Percentiles rank a stretch among this genome's conserved stretches.
Conservation (phyloP, 2,113 vertebrate genomes). For the Hippocampus mohnikei region DNA sequence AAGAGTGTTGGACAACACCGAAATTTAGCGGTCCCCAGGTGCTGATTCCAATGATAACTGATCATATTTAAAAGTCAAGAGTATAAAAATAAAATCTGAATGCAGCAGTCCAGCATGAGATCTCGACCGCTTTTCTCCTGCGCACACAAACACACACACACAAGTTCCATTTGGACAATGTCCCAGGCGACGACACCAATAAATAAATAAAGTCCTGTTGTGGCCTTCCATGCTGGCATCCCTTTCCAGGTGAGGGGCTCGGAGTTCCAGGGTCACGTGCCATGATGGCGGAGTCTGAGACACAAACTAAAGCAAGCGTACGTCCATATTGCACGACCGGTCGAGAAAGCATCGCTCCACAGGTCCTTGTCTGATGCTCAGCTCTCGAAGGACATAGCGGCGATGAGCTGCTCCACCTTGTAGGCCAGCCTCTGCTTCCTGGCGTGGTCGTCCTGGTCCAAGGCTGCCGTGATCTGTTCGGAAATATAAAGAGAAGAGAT, state of each 20-base stretch:
- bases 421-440: conserved; percentile 88
- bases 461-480: conserved; percentile 84
- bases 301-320: conserved; percentile 47
- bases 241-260: conserved; percentile 13
- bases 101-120: conserved; percentile 34
- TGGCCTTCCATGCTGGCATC: conserved; percentile 36
- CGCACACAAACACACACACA: conserved; percentile 11
- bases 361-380: conserved; percentile 69
- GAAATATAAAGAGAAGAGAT: not conserved
- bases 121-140: conserved; percentile 20
- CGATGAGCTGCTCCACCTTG: conserved; percentile 95
- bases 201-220: conserved; percentile 49
- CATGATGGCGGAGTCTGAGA: conserved; percentile 30
- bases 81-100: conserved; percentile 74
- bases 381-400: conserved; percentile 94
- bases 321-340: conserved; percentile 33
- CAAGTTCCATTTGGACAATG: conserved; percentile 38
- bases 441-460: conserved; percentile 94
- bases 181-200: conserved; percentile 30
- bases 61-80: conserved; percentile 56
- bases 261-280: not conserved
- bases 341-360: conserved; percentile 24
- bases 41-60: conserved; percentile 49
- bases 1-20: conserved; percentile 38
- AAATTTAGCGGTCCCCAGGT: conserved; percentile 14